phyloP scores from a whole-genome alignment of 2,888 invertebrate genomes.

The Catotricha subobsoleta region DNA sequence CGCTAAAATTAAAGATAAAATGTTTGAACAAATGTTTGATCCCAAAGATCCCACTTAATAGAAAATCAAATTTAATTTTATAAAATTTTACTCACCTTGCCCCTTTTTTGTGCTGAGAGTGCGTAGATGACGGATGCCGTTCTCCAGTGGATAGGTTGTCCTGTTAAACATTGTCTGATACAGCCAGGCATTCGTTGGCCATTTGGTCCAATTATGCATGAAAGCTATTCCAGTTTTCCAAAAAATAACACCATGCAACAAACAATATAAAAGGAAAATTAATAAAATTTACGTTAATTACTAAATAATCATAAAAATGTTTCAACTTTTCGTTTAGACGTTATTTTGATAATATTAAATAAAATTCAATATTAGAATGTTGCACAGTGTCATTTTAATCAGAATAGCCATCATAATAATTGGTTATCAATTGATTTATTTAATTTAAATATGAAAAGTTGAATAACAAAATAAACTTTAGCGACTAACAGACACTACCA shows the following conservation, averaged over 20 bases:
- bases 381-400: too few relatives aligned
- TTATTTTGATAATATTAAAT: too few relatives aligned
- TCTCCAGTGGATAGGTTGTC: constrained; percentile 32
- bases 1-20: constrained; percentile 8
- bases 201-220: constrained; percentile 32
- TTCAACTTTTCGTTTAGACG: not conserved
- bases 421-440: too few relatives aligned
- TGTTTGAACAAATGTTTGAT: too few relatives aligned
- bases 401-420: too few relatives aligned
- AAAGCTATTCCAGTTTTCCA: constrained; percentile 21
- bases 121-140: constrained; percentile 37
- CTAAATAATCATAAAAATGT: not conserved
- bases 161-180: constrained; percentile 33
- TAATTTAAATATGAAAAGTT: too few relatives aligned
- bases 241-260: constrained; percentile 6
- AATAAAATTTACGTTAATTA: not conserved
- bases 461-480: too few relatives aligned
- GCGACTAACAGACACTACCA: too few relatives aligned
- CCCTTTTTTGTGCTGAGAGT: constrained; percentile 33
- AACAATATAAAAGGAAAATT: not conserved
- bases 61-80: not conserved
- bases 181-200: constrained; percentile 31
- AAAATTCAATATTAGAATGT: too few relatives aligned
- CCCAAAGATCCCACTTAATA: too few relatives aligned
- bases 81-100: constrained; percentile 34